phyloP scores from a whole-genome alignment of 2,113 vertebrate genomes.

The Pedetes capensis region DNA sequence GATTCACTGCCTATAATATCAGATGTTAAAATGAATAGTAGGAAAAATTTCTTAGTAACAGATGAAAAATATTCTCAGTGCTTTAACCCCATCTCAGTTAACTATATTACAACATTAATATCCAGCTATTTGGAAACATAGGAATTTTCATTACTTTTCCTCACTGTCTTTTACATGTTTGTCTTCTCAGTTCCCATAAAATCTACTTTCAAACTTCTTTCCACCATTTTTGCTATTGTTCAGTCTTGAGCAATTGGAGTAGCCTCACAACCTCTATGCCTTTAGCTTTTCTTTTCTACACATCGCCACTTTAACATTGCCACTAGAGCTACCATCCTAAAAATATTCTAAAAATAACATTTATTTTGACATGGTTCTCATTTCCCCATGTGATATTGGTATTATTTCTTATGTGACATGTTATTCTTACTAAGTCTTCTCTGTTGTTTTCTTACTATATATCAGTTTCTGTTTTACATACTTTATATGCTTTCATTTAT shows the following conservation, averaged over 20 bases:
- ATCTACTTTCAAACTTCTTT: background rate
- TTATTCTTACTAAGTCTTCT: background rate
- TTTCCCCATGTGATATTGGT: background rate
- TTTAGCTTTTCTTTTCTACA: background rate
- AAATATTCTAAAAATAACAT: background rate
- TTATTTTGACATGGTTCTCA: background rate
- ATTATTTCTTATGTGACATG: background rate
- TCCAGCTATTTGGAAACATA: background rate
- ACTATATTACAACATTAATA: background rate
- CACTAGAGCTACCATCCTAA: background rate
- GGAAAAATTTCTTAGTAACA: conserved; percentile 19
- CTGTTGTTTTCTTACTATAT: background rate
- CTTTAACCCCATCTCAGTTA: background rate
- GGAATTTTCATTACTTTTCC: background rate
- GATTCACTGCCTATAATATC: background rate
- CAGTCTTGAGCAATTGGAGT: background rate
- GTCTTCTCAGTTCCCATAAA: background rate
- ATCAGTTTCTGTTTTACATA: background rate
- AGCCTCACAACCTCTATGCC: background rate
- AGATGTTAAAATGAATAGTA: conserved; percentile 5
- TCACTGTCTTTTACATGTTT: background rate
- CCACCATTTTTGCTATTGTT: background rate
- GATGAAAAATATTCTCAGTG: background rate
- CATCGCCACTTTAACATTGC: background rate
- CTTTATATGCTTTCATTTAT: background rate